phyloP scores from a whole-genome alignment of 1,140 invertebrate species.

The Pteromalus puparum region DNA sequence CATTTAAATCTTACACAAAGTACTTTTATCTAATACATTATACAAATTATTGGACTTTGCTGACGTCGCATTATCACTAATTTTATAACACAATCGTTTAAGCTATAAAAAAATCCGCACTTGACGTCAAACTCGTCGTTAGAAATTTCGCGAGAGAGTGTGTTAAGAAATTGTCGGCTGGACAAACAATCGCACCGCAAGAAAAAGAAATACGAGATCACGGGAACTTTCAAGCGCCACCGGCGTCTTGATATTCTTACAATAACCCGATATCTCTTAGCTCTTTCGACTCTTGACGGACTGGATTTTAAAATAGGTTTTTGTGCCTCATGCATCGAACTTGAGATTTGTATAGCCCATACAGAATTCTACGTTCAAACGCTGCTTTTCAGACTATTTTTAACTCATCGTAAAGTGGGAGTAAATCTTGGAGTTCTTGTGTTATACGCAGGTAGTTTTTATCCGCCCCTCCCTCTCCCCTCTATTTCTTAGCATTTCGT shows the following conservation, averaged over 20 bases:
- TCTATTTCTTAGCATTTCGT: no score
- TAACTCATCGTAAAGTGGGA: background rate
- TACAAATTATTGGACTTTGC: no score
- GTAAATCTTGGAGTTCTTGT: background rate
- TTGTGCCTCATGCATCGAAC: background rate
- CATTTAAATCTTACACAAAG: no score
- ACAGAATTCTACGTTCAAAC: background rate
- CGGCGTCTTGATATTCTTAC: background rate
- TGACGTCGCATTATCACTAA: no score
- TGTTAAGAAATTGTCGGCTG: no score
- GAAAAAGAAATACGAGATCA: background rate
- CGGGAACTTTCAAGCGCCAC: background rate
- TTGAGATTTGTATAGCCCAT: background rate
- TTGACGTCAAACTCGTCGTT: no score
- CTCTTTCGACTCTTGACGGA: background rate
- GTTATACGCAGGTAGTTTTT: background rate
- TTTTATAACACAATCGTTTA: no score
- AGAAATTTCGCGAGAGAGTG: no score
- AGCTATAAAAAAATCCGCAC: no score
- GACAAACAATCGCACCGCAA: background rate
- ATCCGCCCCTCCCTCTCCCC: no score
- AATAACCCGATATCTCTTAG: background rate
- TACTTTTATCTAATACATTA: no score
- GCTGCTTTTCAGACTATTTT: background rate
- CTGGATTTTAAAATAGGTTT: background rate